phyloP scores from a whole-genome alignment of 2,888 invertebrate genomes.

The Rhagonycha lutea region DNA sequence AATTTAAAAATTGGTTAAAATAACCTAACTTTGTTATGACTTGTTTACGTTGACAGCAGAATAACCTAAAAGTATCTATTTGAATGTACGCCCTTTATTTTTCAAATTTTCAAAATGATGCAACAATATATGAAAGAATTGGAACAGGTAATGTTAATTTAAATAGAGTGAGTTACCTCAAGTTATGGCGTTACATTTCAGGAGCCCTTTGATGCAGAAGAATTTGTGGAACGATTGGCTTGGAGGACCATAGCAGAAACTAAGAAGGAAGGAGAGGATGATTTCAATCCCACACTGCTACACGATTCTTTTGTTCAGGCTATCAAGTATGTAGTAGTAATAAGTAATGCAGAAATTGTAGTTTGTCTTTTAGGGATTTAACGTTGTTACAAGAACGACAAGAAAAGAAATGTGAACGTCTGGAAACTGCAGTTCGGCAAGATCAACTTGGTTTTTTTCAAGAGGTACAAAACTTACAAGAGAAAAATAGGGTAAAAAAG shows the following conservation, averaged over 20 bases:
- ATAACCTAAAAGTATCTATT: background rate
- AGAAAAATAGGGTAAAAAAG: conserved; percentile 81
- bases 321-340: conserved; percentile 68
- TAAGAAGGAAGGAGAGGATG: conserved; percentile 67
- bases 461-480: conserved; percentile 80
- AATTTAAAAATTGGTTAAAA: background rate
- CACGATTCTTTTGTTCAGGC: conserved; percentile 93
- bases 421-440: conserved; percentile 81
- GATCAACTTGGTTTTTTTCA: conserved; percentile 84
- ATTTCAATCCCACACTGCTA: conserved; percentile 84
- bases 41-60: background rate
- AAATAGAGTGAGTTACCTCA: background rate
- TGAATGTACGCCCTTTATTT: background rate
- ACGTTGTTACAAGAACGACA: conserved; percentile 81
- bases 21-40: background rate
- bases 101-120: conserved; percentile 64
- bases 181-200: conserved; percentile 51
- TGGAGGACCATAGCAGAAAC: conserved; percentile 85
- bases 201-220: conserved; percentile 97
- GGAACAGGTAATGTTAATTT: conserved; percentile 67
- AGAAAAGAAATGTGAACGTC: conserved; percentile 80
- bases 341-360: background rate
- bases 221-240: conserved; percentile 95
- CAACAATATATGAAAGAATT: conserved; percentile 87
- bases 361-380: conserved; percentile 54